These are phyloP conservation scores for Corythucha ciliata DNA, from an alignment of 2,888 invertebrate species.

Conservation along the genomic window DNA sequence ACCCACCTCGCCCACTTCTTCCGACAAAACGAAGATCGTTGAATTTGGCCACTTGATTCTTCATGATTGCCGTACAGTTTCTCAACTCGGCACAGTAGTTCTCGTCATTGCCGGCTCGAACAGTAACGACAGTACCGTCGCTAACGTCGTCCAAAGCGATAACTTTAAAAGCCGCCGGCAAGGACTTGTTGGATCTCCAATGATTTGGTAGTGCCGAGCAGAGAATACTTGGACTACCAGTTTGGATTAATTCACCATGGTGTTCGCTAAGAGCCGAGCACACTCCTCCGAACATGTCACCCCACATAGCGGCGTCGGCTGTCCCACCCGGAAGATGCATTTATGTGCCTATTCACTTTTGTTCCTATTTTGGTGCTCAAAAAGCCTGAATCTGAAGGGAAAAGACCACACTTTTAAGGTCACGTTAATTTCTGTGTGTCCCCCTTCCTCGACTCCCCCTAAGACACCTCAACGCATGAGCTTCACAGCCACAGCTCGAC, in stretches of 20 bases:
- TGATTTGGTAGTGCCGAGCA: slow-evolving; percentile 90
- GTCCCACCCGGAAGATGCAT: slow-evolving; percentile 33
- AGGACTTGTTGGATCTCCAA: slow-evolving; percentile 95
- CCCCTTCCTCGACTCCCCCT: too few species aligned
- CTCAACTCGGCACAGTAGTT: slow-evolving; percentile 91
- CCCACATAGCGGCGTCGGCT: slow-evolving; percentile 25
- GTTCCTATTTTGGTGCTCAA: not conserved
- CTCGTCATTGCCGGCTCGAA: slow-evolving; percentile 96
- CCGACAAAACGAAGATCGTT: slow-evolving; percentile 97
- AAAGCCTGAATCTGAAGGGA: not conserved
- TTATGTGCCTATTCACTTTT: slow-evolving; percentile 9
- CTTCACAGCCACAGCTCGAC: slow-evolving; percentile 27
- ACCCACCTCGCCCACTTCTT: slow-evolving; percentile 83
- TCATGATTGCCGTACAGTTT: slow-evolving; percentile 90
- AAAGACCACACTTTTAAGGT: not conserved
- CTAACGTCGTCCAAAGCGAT: slow-evolving; percentile 85
- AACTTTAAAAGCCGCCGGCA: slow-evolving; percentile 94
- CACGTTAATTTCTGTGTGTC: too few species aligned
- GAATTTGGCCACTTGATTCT: slow-evolving; percentile 97
- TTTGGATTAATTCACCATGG: slow-evolving; percentile 87
- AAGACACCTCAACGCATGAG: too few species aligned
- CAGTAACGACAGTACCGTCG: slow-evolving; percentile 89
- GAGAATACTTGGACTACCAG: slow-evolving; percentile 89
- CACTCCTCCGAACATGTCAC: slow-evolving; percentile 40
- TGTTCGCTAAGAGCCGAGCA: slow-evolving; percentile 71